phyloP scores from a whole-genome alignment of 2,797 vertebrate species.

The Ataeniobius toweri region DNA sequence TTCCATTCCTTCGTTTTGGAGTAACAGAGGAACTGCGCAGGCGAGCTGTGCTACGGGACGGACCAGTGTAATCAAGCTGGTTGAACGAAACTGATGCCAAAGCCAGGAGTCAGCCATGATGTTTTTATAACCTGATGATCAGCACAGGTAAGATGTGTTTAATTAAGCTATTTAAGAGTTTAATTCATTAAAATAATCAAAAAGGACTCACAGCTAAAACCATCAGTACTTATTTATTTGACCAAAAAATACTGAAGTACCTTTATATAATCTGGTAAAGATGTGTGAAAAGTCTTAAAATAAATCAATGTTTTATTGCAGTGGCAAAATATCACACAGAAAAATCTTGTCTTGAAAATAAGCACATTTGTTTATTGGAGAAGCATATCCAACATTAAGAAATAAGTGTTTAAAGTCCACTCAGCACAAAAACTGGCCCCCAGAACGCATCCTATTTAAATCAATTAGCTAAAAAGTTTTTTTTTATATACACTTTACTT shows the following conservation, averaged over 20 bases:
- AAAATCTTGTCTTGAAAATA: not conserved
- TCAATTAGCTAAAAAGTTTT: not conserved
- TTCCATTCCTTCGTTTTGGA: constrained; percentile 56
- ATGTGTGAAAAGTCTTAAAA: not conserved
- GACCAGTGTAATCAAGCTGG: constrained; percentile 27
- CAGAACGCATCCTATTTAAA: not conserved
- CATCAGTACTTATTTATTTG: not conserved
- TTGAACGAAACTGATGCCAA: constrained; percentile 66
- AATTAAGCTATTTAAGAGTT: not conserved
- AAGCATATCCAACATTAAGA: not conserved
- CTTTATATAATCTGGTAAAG: not conserved
- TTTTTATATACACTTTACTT: too few relatives aligned
- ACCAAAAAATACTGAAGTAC: not conserved
- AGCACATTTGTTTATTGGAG: not conserved
- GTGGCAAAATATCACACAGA: not conserved
- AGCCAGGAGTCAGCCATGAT: constrained; percentile 63
- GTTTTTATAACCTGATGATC: constrained; percentile 78
- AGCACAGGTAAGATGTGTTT: constrained; percentile 66
- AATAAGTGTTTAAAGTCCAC: not conserved
- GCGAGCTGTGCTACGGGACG: constrained; percentile 45
- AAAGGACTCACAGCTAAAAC: not conserved
- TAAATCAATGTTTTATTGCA: not conserved
- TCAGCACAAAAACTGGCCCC: too few relatives aligned
- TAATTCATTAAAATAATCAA: not conserved
- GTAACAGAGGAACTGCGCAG: constrained; percentile 50